Base-by-base conservation (phyloP, 1,140 invertebrate species). In the Dendrolimus punctatus region DNA sequence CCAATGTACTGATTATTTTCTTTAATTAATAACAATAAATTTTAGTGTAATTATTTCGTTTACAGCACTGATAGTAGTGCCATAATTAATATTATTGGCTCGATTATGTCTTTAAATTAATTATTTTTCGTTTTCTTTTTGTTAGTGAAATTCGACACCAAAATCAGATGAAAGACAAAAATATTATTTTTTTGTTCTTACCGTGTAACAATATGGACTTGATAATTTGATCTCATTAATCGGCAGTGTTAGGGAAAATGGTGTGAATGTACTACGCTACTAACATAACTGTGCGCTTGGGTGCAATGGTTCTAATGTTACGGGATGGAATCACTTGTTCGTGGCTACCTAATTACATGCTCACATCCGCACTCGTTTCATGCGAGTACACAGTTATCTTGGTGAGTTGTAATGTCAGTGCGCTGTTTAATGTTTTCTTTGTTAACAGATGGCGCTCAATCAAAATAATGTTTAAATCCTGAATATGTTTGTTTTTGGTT, bases 1-100 rank as follows among this genome's bases (percentile, higher is more conserved):
- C 79, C 82, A 80, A 80, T 70, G 82, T 81, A 85, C 82, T 85
- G 82, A 85, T 85, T 84, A 71, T 77, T 82, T 61, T 64, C 76
- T 71, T 72, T 73, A 66, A 63, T 71, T 70, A 69, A 67, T 62
- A 66, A 65, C 72, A 77, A 74, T 74, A 76, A 75, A 70, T 66
- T 61, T 60, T 82, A 82, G 80, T 68, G 10, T 80, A 76, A 80
- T 80, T 75, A 68, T 73, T 75, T 62, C 23, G 23, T 23, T 76
- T 71, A 64, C 73, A 76, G 82, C 82, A 86, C 82, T 86, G 80
- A 84, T 62, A 10, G 61, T 71, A 83, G 82, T 84, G 82, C 82
- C 82, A 84, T 85, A 85, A 45, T 45, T 45, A n/a, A 23, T 79
- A 76, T 72, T 78, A 81, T 83, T 80, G 82, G 82, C 82, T 83